Evolutionary conservation across 2,888 invertebrate species (phyloP).

Genomic region (Venusia cambrica): DNA sequence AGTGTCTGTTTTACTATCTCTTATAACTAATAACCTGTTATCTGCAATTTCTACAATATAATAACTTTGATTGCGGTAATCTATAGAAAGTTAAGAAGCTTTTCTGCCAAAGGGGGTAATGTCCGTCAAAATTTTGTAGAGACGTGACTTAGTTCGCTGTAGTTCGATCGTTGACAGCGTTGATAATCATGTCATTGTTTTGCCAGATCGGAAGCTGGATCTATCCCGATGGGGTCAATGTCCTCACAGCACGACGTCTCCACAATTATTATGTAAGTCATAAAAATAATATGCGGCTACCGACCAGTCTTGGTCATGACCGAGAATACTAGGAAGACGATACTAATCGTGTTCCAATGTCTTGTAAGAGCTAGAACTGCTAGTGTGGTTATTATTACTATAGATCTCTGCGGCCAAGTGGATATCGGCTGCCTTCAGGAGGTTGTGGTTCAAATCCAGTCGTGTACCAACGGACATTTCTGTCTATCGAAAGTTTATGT

Average conservation of each 20-base stretch:
- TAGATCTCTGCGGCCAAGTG: no score
- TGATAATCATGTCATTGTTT: slow-evolving; percentile 57
- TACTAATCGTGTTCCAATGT: slow-evolving; percentile 28
- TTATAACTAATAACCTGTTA: slow-evolving; percentile 18
- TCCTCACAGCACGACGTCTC: slow-evolving; percentile 54
- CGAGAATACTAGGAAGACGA: slow-evolving; percentile 47
- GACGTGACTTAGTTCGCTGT: slow-evolving; percentile 48
- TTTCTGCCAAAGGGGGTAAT: slow-evolving; percentile 44
- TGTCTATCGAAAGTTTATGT: no score
- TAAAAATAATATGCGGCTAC: slow-evolving; percentile 56
- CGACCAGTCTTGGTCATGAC: slow-evolving; percentile 43
- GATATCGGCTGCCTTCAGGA: no score
- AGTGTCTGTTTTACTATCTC: slow-evolving; percentile 2
- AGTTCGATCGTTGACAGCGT: slow-evolving; percentile 53
- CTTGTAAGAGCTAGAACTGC: slow-evolving; percentile 1
- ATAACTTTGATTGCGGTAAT: slow-evolving; percentile 29
- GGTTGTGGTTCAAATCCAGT: no score
- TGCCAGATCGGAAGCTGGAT: slow-evolving; percentile 42
- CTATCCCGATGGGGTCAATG: slow-evolving; percentile 50
- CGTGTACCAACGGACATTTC: no score
- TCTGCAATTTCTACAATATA: slow-evolving; percentile 29
- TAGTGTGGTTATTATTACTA: no score
- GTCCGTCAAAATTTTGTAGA: slow-evolving; percentile 37
- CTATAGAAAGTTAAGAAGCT: slow-evolving; percentile 32
- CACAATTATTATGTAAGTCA: slow-evolving; percentile 65